Evolutionary conservation across 2,113 vertebrate species (phyloP), one percentile per base, ranked within the genome.

Genomic region (Cervus canadensis): DNA sequence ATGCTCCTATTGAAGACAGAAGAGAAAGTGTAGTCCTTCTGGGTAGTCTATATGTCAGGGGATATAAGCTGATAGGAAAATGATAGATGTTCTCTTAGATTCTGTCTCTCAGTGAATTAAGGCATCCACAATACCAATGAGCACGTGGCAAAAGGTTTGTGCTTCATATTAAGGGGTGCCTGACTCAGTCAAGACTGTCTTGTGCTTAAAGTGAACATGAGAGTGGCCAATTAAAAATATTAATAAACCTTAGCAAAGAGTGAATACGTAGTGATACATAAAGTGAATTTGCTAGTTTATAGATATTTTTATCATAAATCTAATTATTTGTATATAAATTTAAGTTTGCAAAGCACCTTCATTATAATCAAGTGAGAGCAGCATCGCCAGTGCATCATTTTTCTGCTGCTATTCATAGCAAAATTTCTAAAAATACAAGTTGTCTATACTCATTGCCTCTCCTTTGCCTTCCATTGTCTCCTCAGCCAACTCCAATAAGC

Each of bases 291-390:
- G 1, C 25, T 45, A 57, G 54, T 85, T 71, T 94, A 87, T 7
- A 12, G 14, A 36, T 60, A 94, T 79, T 96, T 94, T 94, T 74
- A 59, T 26, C 54, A 54, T 52, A 76, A 82, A 30, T 50, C 28
- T 87, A 90, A 86, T 89, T 89, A 56, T 94, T 59, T 91, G 12
- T 76, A 9, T 74, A 89, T 92, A 78, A 91, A 76, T 9, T 59
- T 89, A 94, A 83, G 43, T 81, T 94, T 93, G 8, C 30, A 95
- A 90, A 96, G 11, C 12, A n/a, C 16, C 50, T 96, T 89, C 36
- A 91, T 89, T 95, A 48, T 79, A 86, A 59, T 81, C 7, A 10
- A 30, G 5, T 59, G 89, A 97, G 26, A 25, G 48, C 40, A 78
- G 25, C 21, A 84, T 48, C 88, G 3, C 76, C 84, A 43, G 21